Base-by-base conservation (phyloP, 2,888 invertebrate species). In the Synanthedon formicaeformis region DNA sequence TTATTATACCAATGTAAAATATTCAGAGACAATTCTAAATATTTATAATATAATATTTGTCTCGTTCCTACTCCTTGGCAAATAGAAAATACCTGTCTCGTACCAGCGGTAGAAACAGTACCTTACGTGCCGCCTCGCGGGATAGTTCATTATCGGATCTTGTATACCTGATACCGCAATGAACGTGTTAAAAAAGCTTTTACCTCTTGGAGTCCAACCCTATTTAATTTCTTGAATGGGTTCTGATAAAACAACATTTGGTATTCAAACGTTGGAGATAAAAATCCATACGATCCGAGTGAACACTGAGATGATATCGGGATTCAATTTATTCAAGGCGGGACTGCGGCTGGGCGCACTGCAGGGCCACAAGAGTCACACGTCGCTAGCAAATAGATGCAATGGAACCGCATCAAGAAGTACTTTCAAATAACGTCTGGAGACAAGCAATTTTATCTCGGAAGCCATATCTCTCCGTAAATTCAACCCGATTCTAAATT, bases 261-360 rank as follows among this genome's bases (percentile, higher is more conserved):
- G 50, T 56, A 58, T 60, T 58, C 57, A 60, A 57, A 57, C 52
- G 40, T n/a, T 48, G 50, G 45, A 53, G 56, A 54, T 57, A 52
- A 56, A 55, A 55, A 54, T 56, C 55, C 53, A 53, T 54, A 27
- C 48, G 50, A 51, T 13, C 34, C 48, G 34, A 34, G 40, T 34
- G 48, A 34, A 48, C 51, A 41, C 27, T 40, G 18, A 59, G 62
- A 62, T 60, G 53, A 58, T 62, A 62, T 62, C 60, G 54, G 56
- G 55, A 59, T 60, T 62, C 62, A 62, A 62, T 62, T 62, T 62
- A 62, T 60, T 62, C 59, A 58, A 40, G 53, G 55, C 52, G 53
- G 49, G 51, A 27, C 54, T 55, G 54, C 53, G 52, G 49, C 53
- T 51, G 52, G 52, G 49, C 18, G 23, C 12, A 41, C 51, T 49